Conservation (phyloP, 2,113 vertebrate genomes). For the Istiophorus platypterus region DNA sequence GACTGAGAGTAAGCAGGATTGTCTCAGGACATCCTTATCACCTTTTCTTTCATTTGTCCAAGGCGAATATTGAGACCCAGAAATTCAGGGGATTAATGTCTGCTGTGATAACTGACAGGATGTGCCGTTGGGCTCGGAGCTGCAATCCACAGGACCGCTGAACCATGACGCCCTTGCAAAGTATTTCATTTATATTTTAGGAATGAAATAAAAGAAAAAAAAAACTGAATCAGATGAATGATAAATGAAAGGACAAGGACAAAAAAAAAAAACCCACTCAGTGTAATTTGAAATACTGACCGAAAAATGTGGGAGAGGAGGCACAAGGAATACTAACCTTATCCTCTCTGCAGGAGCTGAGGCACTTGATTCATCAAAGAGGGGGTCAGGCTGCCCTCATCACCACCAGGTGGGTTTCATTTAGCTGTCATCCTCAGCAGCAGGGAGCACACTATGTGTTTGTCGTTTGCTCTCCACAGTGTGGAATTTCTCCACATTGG, state of each 20-base stretch:
- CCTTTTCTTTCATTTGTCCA: constrained; percentile 72
- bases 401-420: constrained; percentile 66
- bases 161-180: constrained; percentile 55
- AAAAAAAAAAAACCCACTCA: constrained; percentile 1
- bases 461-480: constrained; percentile 15
- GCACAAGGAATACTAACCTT: constrained; percentile 31
- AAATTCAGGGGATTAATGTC: constrained; percentile 75
- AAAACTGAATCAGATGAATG: constrained; percentile 62
- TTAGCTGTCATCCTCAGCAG: constrained; percentile 61
- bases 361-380: constrained; percentile 60
- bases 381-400: constrained; percentile 49
- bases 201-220: constrained; percentile 61
- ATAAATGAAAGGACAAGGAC: constrained; percentile 47
- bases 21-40: constrained; percentile 74
- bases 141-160: constrained; percentile 63
- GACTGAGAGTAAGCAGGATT: constrained; percentile 47
- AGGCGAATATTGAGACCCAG: constrained; percentile 59
- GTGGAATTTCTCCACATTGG: constrained; percentile 9
- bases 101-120: constrained; percentile 68
- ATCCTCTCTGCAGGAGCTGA: constrained; percentile 43
- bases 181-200: constrained; percentile 71
- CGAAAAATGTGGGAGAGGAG: constrained; percentile 37
- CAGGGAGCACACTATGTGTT: constrained; percentile 10
- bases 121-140: constrained; percentile 51
- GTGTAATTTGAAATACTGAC: constrained; percentile 57